Evolutionary conservation across 2,888 invertebrate species (phyloP).

Genomic region (Yponomeuta malinellus): DNA sequence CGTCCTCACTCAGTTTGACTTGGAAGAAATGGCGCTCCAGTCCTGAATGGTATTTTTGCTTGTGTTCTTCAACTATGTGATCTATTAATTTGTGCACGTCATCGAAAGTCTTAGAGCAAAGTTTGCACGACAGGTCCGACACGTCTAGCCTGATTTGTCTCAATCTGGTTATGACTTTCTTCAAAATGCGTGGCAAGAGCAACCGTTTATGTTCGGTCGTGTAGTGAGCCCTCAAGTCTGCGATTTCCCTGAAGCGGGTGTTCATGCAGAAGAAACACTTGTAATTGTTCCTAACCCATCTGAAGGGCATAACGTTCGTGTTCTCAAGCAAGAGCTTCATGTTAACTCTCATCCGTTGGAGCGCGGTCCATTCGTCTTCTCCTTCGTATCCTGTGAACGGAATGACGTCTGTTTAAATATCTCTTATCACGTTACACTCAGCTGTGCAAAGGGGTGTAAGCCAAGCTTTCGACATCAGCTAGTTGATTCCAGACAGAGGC

Average conservation of each 20-base stretch:
- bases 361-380: neutral
- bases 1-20: slow-evolving; percentile 19
- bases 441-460: neutral
- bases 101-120: slow-evolving; percentile 4
- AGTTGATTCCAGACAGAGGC: neutral
- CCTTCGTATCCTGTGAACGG: neutral
- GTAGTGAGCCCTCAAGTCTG: slow-evolving; percentile 10
- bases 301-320: slow-evolving; percentile 20
- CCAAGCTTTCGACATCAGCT: neutral
- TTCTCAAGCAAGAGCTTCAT: slow-evolving; percentile 16
- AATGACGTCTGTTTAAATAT: neutral
- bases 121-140: slow-evolving; percentile 12
- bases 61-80: slow-evolving; percentile 10
- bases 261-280: slow-evolving; percentile 21
- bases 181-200: slow-evolving; percentile 4
- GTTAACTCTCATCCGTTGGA: slow-evolving; percentile 2
- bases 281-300: slow-evolving; percentile 21
- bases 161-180: slow-evolving; percentile 1
- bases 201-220: slow-evolving; percentile 15
- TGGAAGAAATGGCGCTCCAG: slow-evolving; percentile 17
- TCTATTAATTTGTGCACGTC: slow-evolving; percentile 1
- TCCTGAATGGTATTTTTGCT: neutral
- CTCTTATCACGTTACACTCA: neutral
- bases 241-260: slow-evolving; percentile 14
- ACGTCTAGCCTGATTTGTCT: slow-evolving; percentile 13